Percentiles rank a stretch among this genome's conserved stretches.
phyloP scores from a whole-genome alignment of 2,797 vertebrate species.

The Hemibagrus guttatus region DNA sequence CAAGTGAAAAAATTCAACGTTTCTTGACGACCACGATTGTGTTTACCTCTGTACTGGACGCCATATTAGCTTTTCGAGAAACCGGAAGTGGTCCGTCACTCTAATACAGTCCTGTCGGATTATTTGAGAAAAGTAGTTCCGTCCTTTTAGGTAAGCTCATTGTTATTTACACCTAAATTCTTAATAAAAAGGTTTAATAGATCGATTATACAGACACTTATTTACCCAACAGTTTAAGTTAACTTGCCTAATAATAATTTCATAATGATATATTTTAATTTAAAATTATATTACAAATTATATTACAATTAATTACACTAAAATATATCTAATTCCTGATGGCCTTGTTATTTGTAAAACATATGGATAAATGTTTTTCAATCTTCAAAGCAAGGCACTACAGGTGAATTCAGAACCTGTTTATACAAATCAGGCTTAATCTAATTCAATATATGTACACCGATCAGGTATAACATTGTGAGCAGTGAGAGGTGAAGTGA shows the following conservation, averaged over 20 bases:
- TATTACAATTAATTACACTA: background rate
- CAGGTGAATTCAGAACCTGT: background rate
- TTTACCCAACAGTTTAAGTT: background rate
- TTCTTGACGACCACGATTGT: background rate
- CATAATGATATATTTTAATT: background rate
- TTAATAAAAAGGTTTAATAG: background rate
- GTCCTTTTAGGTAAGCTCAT: background rate
- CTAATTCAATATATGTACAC: background rate
- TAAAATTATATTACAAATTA: too few species aligned
- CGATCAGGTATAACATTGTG: too few species aligned
- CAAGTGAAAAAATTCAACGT: background rate
- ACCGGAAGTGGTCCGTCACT: constrained; percentile 32
- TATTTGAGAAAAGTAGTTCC: constrained; percentile 29
- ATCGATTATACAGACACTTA: background rate
- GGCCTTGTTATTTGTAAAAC: background rate
- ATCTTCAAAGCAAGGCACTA: background rate
- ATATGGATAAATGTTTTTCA: background rate
- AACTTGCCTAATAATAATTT: background rate
- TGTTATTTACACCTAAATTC: background rate
- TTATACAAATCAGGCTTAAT: background rate
- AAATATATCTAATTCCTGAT: background rate
- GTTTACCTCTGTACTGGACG: constrained; percentile 51
- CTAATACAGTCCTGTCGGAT: background rate
- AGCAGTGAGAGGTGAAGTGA: too few species aligned
- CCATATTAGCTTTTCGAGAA: constrained; percentile 37